Evolutionary conservation across 2,888 invertebrate species (phyloP), one percentile per base, ranked within the genome.

Genomic region (Epirrhoe tristata): DNA sequence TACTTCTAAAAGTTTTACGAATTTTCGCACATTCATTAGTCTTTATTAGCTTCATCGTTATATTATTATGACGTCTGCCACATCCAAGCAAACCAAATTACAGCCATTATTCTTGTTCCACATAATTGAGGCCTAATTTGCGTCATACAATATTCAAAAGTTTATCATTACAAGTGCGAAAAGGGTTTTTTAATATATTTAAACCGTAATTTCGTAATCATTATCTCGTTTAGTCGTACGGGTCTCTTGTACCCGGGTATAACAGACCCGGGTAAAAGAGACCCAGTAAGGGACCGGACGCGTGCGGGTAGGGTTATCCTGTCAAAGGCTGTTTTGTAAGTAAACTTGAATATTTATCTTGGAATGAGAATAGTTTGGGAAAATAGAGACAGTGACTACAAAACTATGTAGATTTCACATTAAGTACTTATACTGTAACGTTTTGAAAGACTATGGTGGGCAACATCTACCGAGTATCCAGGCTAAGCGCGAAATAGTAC

Each of bases 251-350:
- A 39, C 36, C 36, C 36, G 6, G 24, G 24, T 24, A 24, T 24
- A 24, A 39, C 7, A 39, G 39, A 10, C 51, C 63, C 52, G 63
- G 67, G 58, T 55, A 43, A 17, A 58, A 58, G 50, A 48, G 12
- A 12, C 39, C 39, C 39, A 12, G 10, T 36, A 36, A 36, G 10
- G 36, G 57, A 57, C 59, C 51, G 43, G 48, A 43, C 46, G 48
- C 57, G 51, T 65, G 64, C 63, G 67, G 64, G 24, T 16, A 55
- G 24, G 63, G 64, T 56, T 66, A 66, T 66, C 66, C 58, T 56
- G 55, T 58, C 70, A 70, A 70, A 70, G 67, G 66, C 53, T 53
- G 57, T 67, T 67, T 60, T 64, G 53, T 56, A 55, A 61, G 58
- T 61, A 48, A 67, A 63, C 53, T 67, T 32, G 6, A 24, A 43